Evolutionary conservation across 2,113 vertebrate species (phyloP), one percentile per base, ranked within the genome.

Genomic region (Colinus virginianus): DNA sequence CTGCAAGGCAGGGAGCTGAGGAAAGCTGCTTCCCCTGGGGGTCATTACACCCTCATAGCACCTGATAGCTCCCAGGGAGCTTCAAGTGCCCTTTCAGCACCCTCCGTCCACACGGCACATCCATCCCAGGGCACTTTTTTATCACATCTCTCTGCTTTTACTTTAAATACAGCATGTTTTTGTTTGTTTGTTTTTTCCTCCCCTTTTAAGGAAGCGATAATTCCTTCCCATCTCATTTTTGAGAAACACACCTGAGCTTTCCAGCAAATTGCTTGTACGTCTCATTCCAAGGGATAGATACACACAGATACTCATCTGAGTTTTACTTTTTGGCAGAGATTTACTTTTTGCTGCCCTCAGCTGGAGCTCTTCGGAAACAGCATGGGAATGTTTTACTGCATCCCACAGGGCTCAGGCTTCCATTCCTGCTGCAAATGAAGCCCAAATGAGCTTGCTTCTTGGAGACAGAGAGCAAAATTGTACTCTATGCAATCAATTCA

Each of bases 301-400:
- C 5, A 53, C 26, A 9, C 8, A 53, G 51, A 53, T 53, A 53
- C 6, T 64, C 61, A 38, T 5, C 25, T 2, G 21, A 30, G 18
- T 3, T 56, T n/a, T 13, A 16, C 13, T 75, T 78, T 18, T 3
- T 5, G 9, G 76, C 10, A 14, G 30, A 53, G 51, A 17, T 53
- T 53, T 53, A 30, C 51, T 53, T 53, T 53, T 26, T 97, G 88
- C 95, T 97, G 96, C 97, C 97, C 93, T 90, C 97, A 87, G 78
- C 96, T 96, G 97, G 96, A 63, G 8, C 2, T 48, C 91, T 85
- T 61, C 11, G 46, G 88, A 59, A 95, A 84, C 22, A 45, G 22
- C 84, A 30, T 9, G 4, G 10, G 48, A 61, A 78, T 2, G 13
- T 14, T 76, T 48, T 7, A 23, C 11, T 11, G 59, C 20, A 10